Base-by-base conservation (phyloP, 2,113 vertebrate genomes). In the Opisthocomus hoazin region DNA sequence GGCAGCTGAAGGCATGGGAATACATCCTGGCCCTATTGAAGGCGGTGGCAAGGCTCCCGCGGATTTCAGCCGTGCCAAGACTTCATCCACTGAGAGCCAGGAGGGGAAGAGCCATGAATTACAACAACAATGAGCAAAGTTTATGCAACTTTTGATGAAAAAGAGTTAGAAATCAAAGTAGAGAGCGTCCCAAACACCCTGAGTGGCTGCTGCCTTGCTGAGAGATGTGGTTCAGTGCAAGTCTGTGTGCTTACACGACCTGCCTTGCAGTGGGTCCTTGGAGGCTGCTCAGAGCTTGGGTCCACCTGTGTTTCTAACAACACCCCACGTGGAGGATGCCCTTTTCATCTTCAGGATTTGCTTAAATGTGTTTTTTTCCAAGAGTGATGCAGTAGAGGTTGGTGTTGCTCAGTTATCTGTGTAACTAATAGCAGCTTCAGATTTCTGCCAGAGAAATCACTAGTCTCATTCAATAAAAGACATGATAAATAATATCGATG, bases 1-100 rank as follows among this genome's bases (percentile, higher is more conserved):
- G 91, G 77, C 57, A 78, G 77, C 95, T 91, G 78, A 96, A 96
- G 77, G 92, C 96, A 92, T 95, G 96, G 96, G 96, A 96, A 96
- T 96, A 91, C 84, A 87, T 95, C 96, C 96, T 94, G 92, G 65
- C 81, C 89, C 86, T 83, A 79, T 96, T 96, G 96, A 97, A 91
- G 69, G 48, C 3, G 1, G 19, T 96, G 92, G 92, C 92, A 95
- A 53, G 41, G 73, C n/a, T 94, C 94, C 94, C 57, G 2, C 3
- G 6, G 60, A n/a, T 83, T 90, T 90, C 79, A 84, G 60, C 77
- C 27, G 6, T 84, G 91, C 81, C 89, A 94, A 4, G 43, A 15
- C 66, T 94, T 92, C 84, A 82, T 84, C 77, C 74, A 2, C 61
- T 12, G 73, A 92, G 70, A 79, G 65, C 53, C 53, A 54, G 60